Percentiles rank a stretch among this genome's conserved stretches.
Evolutionary conservation across 2,113 vertebrate genomes (phyloP).

Genomic region (Brachypodius melanocephalos): DNA sequence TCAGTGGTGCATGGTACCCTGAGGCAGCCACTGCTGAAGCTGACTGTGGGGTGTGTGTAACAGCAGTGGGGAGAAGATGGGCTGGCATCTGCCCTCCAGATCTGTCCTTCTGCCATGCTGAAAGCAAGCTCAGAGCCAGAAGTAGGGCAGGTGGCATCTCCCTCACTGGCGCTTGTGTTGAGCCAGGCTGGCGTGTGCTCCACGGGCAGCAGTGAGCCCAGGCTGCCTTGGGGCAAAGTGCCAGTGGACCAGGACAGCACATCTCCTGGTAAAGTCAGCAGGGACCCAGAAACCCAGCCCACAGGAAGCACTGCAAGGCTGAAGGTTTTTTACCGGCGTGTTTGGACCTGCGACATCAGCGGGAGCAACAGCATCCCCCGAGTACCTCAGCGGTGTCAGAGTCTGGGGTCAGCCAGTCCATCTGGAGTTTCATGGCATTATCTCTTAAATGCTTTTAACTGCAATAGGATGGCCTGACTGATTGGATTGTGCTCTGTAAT

Average conservation of each 20-base stretch:
- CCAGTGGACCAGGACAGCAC: background rate
- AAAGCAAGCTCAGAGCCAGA: background rate
- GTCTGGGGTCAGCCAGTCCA: background rate
- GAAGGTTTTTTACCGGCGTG: fast-evolving
- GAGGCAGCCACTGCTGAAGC: background rate
- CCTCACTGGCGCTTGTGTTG: background rate
- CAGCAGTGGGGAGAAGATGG: background rate
- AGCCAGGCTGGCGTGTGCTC: background rate
- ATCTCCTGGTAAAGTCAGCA: background rate
- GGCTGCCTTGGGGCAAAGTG: background rate
- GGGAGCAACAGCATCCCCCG: fast-evolving
- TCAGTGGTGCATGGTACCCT: background rate
- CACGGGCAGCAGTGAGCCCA: fast-evolving
- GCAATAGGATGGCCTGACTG: constrained; percentile 35
- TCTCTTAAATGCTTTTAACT: constrained; percentile 31
- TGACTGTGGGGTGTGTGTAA: background rate
- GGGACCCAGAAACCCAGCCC: background rate
- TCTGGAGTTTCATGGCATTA: constrained; percentile 43
- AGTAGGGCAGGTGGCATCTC: background rate
- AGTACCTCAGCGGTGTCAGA: background rate
- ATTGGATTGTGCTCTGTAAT: constrained; percentile 46
- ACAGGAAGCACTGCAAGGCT: background rate
- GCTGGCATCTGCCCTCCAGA: background rate
- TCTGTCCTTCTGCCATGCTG: background rate
- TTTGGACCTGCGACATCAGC: background rate